Conservation (phyloP, 2,797 vertebrate genomes). For the Aplochiton taeniatus region DNA sequence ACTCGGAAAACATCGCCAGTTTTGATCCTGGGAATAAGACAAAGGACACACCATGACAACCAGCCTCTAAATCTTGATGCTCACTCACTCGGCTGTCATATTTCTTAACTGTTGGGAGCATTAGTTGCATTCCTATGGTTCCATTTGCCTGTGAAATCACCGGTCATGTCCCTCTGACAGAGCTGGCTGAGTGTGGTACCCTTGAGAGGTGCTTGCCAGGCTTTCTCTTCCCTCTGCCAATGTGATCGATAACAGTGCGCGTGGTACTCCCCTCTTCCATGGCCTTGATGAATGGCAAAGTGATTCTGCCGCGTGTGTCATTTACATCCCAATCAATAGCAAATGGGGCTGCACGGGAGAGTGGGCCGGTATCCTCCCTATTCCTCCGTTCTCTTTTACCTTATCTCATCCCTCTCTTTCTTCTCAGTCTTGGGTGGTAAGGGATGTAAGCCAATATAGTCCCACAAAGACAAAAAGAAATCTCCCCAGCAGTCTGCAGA, state of each 20-base stretch:
- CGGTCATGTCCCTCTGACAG: constrained; percentile 32
- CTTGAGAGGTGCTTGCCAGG: constrained; percentile 33
- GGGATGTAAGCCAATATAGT: too few species aligned
- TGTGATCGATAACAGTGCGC: constrained; percentile 47
- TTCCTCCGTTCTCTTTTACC: background rate
- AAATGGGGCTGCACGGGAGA: constrained; percentile 25
- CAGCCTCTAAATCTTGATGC: constrained; percentile 29
- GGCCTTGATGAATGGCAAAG: constrained; percentile 57
- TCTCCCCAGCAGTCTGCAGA: too few species aligned
- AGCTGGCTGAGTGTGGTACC: constrained; percentile 10
- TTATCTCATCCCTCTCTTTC: background rate
- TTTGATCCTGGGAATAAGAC: constrained; percentile 39
- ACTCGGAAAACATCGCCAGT: constrained; percentile 31
- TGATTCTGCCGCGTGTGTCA: constrained; percentile 43
- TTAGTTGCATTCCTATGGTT: constrained; percentile 55
- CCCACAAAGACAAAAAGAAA: constrained; percentile 3
- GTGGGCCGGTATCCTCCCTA: background rate
- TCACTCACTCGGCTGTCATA: constrained; percentile 27
- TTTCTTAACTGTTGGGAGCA: constrained; percentile 29
- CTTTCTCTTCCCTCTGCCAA: constrained; percentile 32
- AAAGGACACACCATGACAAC: constrained; percentile 27
- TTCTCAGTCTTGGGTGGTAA: background rate
- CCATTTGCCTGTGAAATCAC: constrained; percentile 51
- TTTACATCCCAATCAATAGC: constrained; percentile 62
- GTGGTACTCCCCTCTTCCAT: constrained; percentile 40